Conservation (phyloP, 2,888 invertebrate genomes). For the Trimorus sp. region DNA sequence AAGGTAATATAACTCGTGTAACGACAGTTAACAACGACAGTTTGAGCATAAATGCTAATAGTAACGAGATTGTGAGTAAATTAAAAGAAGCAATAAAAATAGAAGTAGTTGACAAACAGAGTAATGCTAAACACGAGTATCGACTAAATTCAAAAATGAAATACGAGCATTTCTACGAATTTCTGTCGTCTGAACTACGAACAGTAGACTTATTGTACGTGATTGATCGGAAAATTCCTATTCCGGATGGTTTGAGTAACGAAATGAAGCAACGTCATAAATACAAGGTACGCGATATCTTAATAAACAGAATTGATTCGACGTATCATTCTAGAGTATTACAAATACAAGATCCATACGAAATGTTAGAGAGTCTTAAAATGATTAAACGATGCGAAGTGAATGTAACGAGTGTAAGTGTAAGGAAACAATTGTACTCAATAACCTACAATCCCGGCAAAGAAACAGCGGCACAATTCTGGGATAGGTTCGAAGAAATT, state of each 20-base stretch:
- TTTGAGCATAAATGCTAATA: no score
- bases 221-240: slow-evolving; percentile 39
- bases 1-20: no score
- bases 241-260: slow-evolving; percentile 42
- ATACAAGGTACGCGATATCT: slow-evolving; percentile 38
- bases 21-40: no score
- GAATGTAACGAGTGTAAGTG: slow-evolving; percentile 33
- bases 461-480: slow-evolving; percentile 42
- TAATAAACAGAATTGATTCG: slow-evolving; percentile 59
- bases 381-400: slow-evolving; percentile 5
- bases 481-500: slow-evolving; percentile 23
- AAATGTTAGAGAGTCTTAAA: neutral
- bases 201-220: slow-evolving; percentile 60
- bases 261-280: slow-evolving; percentile 49
- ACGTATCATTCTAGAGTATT: slow-evolving; percentile 59
- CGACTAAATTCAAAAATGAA: slow-evolving; percentile 51
- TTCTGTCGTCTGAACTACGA: slow-evolving; percentile 53
- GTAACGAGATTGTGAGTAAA: neutral
- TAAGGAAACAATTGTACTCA: slow-evolving; percentile 57
- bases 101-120: no score
- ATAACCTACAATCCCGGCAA: slow-evolving; percentile 44
- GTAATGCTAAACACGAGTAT: slow-evolving; percentile 45
- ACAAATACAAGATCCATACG: slow-evolving; percentile 39
- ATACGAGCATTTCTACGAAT: slow-evolving; percentile 9
- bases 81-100: slow-evolving; percentile 27